phyloP scores from a whole-genome alignment of 1,140 invertebrate species.

The Cyrtorhinus lividipennis region DNA sequence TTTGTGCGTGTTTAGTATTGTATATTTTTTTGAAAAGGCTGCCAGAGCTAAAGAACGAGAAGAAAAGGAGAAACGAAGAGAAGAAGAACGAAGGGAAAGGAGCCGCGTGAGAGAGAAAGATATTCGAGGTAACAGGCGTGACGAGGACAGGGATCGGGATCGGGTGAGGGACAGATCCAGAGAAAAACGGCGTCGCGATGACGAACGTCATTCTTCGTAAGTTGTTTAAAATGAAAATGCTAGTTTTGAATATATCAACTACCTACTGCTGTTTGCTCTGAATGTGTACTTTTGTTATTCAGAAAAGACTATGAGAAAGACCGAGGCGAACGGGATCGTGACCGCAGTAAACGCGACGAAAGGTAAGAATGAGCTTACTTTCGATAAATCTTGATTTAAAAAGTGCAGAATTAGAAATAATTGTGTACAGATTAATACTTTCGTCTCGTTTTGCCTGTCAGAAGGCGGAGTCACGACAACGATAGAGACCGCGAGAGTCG shows the following conservation, averaged over 20 bases:
- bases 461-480: not conserved
- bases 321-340: not conserved
- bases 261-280: not conserved
- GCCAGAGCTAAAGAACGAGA: conserved; percentile 23
- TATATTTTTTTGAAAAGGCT: conserved; percentile 18
- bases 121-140: conserved; percentile 17
- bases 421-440: too few species aligned
- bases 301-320: conserved; percentile 12
- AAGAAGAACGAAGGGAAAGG: conserved; percentile 24
- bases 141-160: conserved; percentile 12
- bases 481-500: conserved; percentile 11
- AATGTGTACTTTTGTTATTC: not conserved
- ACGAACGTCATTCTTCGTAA: not conserved
- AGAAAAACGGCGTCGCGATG: not conserved
- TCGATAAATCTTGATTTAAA: not conserved
- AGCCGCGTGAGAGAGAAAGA: conserved; percentile 18
- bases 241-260: not conserved
- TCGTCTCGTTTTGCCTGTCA: not conserved
- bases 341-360: conserved; percentile 6
- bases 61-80: conserved; percentile 24
- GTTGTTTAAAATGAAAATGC: too few species aligned
- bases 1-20: not conserved
- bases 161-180: not conserved
- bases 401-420: too few species aligned
- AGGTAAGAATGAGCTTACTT: conserved; percentile 13